Base-by-base conservation (phyloP, 35 echinoderm and acorn worm species). In the Lytechinus variegatus region DNA sequence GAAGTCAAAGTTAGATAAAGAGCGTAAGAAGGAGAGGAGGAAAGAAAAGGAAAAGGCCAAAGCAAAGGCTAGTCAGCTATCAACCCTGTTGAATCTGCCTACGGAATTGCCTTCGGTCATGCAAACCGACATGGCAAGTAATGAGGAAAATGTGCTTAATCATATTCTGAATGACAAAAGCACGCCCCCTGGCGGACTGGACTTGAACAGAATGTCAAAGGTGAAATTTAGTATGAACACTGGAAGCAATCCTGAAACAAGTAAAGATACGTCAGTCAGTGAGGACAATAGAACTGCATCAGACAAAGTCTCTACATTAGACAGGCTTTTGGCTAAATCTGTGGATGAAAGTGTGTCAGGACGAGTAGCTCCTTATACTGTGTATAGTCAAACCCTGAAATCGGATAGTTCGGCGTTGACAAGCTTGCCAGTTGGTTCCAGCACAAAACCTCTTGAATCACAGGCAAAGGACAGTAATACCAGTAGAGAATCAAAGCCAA, bases 21-120 rank as follows among this genome's bases (percentile, higher is more conserved):
- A 96, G 89, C 71, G 89, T 44, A 97, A 97, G 86, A 97, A 96
- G 66, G 96, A 99, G 61, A 94, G 97, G 79, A 98, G 95, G 87
- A 95, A 97, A 89, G 91, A 97, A 86, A 96, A 97, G 27, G 86
- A 89, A 53, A 94, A 97, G 93, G 94, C 87, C 27, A 96, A 96
- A 53, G 95, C 51, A 3, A 97, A 95, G 21, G 92, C 66, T 3
- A 97, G 97, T 91, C 95, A 97, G 86, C 27, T 97, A 27, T 92
- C 97, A 29, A 92, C 92, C 14, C 87, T 97, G 24, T 87, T 97
- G 8, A 96, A 94, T 91, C 54, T 96, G 54, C 97, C 97, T 4
- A 94, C 95, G 33, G 91, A 94, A 61, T 55, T 96, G 29, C 97
- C 97, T 27, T 93, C 95, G 10, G 91, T 97, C 56, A 90, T 90